These are phyloP conservation scores for Tarsius wallacei DNA, from an alignment of 2,797 vertebrate species.

Conservation along the genomic window DNA sequence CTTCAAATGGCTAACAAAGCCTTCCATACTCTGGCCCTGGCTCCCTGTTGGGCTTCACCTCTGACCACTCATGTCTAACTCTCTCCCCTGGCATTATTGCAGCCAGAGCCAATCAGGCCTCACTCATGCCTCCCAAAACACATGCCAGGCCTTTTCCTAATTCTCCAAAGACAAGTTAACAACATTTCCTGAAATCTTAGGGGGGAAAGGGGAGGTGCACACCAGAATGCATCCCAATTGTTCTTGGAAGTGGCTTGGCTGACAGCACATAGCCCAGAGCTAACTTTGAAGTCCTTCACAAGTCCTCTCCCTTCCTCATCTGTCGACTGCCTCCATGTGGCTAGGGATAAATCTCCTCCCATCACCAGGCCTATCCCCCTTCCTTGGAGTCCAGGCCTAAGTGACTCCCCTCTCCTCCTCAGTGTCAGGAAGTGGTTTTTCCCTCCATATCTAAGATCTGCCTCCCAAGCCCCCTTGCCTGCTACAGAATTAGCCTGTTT, in stretches of 20 bases:
- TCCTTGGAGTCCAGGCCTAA: conserved; percentile 10
- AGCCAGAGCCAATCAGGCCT: background rate
- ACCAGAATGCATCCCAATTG: background rate
- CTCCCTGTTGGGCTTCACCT: background rate
- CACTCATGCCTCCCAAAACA: background rate
- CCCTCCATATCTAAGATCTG: background rate
- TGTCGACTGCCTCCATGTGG: background rate
- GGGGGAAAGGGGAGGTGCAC: background rate
- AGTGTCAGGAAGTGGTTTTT: background rate
- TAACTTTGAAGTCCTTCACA: background rate
- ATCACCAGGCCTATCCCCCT: background rate
- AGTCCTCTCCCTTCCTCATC: background rate
- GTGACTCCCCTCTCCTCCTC: background rate
- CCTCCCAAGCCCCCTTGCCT: background rate
- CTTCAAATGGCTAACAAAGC: background rate
- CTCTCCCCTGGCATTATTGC: background rate
- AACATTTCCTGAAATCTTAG: background rate
- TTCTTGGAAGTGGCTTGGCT: background rate
- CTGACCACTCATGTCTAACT: background rate
- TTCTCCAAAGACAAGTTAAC: conserved; percentile 27
- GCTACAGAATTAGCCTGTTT: background rate
- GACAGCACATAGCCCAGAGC: background rate
- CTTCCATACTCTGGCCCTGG: background rate
- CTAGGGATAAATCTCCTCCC: background rate
- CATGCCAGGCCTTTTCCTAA: background rate